Conservation (phyloP, 1,140 invertebrate genomes). For the Bombus difficillimus region DNA sequence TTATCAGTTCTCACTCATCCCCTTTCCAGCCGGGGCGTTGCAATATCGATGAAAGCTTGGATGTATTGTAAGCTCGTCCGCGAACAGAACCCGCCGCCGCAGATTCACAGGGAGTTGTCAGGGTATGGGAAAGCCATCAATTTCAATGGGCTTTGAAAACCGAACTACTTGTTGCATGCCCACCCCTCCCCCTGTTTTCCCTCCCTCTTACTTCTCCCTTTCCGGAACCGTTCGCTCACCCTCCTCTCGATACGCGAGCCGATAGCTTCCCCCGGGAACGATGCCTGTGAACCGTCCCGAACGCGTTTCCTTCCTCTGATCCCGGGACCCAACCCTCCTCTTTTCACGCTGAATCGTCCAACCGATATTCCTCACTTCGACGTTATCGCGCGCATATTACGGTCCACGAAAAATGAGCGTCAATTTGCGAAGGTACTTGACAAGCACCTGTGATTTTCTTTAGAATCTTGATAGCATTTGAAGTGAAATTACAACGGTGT, state of each 20-base stretch:
- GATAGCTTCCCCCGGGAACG: slow-evolving; percentile 82
- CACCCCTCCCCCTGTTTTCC: slow-evolving; percentile 62
- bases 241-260: slow-evolving; percentile 83
- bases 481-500: not conserved
- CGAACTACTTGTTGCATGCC: slow-evolving; percentile 83
- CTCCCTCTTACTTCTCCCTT: slow-evolving; percentile 49
- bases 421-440: not conserved
- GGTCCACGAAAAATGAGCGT: not conserved
- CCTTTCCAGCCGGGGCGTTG: slow-evolving; percentile 55
- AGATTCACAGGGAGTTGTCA: slow-evolving; percentile 79
- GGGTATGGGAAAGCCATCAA: slow-evolving; percentile 84
- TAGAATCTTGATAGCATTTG: not conserved
- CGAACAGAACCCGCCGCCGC: slow-evolving; percentile 70
- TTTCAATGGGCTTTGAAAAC: slow-evolving; percentile 84
- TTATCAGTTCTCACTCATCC: slow-evolving; percentile 57
- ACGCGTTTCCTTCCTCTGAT: slow-evolving; percentile 69
- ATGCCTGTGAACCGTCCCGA: slow-evolving; percentile 77
- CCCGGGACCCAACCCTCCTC: slow-evolving; percentile 44
- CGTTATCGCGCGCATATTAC: not conserved
- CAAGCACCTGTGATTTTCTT: not conserved
- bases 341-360: slow-evolving; percentile 8
- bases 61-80: slow-evolving; percentile 80
- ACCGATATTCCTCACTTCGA: not conserved
- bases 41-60: slow-evolving; percentile 82
- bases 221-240: slow-evolving; percentile 73